These are phyloP conservation scores for Drosophila setosimentum DNA, from an alignment of 2,888 invertebrate species.

Conservation along the genomic window DNA sequence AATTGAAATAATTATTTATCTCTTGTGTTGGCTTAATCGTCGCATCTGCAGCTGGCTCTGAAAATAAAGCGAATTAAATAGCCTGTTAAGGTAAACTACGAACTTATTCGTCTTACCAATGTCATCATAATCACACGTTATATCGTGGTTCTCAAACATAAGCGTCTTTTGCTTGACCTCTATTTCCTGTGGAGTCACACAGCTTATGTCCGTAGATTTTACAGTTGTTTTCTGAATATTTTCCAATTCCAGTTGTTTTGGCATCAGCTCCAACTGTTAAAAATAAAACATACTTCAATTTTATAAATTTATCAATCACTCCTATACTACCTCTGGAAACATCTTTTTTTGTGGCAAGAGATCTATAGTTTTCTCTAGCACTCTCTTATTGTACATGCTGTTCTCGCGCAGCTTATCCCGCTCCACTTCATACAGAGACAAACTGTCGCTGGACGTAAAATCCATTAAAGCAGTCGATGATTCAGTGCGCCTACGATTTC, in stretches of 20 bases:
- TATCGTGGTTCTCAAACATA: constrained; percentile 34
- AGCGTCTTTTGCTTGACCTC: constrained; percentile 27
- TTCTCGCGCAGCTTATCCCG: constrained; percentile 39
- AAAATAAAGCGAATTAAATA: not conserved
- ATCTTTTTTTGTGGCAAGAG: constrained; percentile 34
- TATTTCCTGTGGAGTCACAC: not conserved
- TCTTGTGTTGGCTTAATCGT: not conserved
- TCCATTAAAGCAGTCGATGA: constrained; percentile 11
- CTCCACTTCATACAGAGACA: constrained; percentile 40
- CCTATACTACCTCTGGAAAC: constrained; percentile 10
- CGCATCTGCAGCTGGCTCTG: constrained; percentile 26
- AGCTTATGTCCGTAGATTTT: constrained; percentile 21
- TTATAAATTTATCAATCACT: not conserved
- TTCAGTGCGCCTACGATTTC: constrained; percentile 4
- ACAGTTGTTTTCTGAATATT: constrained; percentile 4
- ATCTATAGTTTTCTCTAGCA: constrained; percentile 59
- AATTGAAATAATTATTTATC: constrained; percentile 28
- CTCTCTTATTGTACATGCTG: constrained; percentile 26
- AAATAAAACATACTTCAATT: not conserved
- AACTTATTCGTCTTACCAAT: constrained; percentile 36
- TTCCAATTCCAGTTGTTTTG: not conserved
- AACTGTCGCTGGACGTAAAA: constrained; percentile 36
- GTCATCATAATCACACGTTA: constrained; percentile 40
- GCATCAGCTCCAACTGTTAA: constrained; percentile 15
- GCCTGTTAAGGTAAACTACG: not conserved